These are phyloP conservation scores for Dilophus febrilis DNA, from an alignment of 2,888 invertebrate genomes.

Conservation along the genomic window DNA sequence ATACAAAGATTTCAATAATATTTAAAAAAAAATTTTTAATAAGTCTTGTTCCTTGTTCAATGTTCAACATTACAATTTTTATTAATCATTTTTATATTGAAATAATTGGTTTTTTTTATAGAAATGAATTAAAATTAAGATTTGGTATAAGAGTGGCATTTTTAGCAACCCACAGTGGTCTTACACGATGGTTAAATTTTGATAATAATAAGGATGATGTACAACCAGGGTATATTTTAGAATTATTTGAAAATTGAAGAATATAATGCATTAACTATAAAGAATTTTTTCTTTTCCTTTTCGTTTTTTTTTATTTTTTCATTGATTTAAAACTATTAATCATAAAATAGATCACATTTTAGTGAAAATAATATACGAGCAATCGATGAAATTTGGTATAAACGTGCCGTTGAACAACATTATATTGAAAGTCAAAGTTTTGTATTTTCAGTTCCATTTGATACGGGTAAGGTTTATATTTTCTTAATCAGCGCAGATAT, in stretches of 20 bases:
- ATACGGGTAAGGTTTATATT: slow-evolving; percentile 28
- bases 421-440: slow-evolving; percentile 60
- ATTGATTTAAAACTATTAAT: background rate
- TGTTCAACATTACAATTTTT: too few relatives aligned
- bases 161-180: slow-evolving; percentile 76
- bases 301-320: background rate
- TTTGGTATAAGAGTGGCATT: slow-evolving; percentile 76
- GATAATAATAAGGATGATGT: slow-evolving; percentile 36
- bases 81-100: too few relatives aligned
- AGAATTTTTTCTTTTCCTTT: background rate
- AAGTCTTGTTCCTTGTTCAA: too few relatives aligned
- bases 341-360: slow-evolving; percentile 43
- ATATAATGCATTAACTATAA: background rate
- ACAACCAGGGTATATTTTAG: slow-evolving; percentile 22
- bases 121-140: slow-evolving; percentile 65
- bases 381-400: slow-evolving; percentile 80
- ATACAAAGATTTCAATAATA: too few relatives aligned
- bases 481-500: background rate
- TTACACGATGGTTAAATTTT: slow-evolving; percentile 76
- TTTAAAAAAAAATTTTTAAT: too few relatives aligned
- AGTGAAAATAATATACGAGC: slow-evolving; percentile 57
- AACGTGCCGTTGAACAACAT: slow-evolving; percentile 73
- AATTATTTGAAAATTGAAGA: background rate
- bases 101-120: too few relatives aligned
- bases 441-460: slow-evolving; percentile 63